phyloP scores from a whole-genome alignment of 2,113 vertebrate species.

The Epinephelus moara region DNA sequence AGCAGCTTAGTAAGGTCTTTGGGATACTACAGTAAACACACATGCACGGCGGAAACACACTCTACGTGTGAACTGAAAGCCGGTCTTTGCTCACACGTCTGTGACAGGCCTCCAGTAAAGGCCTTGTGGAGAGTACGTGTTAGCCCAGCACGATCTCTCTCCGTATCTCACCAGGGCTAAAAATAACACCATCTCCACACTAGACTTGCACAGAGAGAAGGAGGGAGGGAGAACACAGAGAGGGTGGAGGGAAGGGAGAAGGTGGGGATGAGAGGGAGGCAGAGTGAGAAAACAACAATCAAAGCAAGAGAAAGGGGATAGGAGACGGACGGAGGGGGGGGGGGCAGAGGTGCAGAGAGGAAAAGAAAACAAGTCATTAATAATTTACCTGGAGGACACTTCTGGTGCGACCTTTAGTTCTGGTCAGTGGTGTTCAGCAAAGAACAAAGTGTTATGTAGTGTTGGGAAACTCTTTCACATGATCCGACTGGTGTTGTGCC shows the following conservation, averaged over 20 bases:
- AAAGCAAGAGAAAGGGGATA: slow-evolving; percentile 31
- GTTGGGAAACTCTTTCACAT: slow-evolving; percentile 29
- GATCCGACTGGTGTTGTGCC: not conserved
- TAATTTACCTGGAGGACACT: slow-evolving; percentile 73
- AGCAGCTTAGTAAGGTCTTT: slow-evolving; percentile 18
- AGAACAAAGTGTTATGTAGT: slow-evolving; percentile 28
- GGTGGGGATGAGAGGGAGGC: slow-evolving; percentile 33
- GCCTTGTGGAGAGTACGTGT: slow-evolving; percentile 65
- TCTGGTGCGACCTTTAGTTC: slow-evolving; percentile 69
- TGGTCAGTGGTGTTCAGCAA: slow-evolving; percentile 52
- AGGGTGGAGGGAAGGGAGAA: slow-evolving; percentile 15
- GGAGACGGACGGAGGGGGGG: slow-evolving; percentile 9
- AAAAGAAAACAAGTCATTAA: slow-evolving; percentile 72
- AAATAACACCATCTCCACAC: slow-evolving; percentile 71
- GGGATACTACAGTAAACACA: slow-evolving; percentile 14
- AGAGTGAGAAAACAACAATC: slow-evolving; percentile 57
- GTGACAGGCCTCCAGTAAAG: slow-evolving; percentile 52
- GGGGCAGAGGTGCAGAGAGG: slow-evolving; percentile 31
- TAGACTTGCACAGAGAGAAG: slow-evolving; percentile 43
- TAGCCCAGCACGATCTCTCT: slow-evolving; percentile 54
- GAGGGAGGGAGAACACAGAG: slow-evolving; percentile 8
- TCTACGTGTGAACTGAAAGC: slow-evolving; percentile 24
- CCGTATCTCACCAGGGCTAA: slow-evolving; percentile 64
- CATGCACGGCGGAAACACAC: not conserved
- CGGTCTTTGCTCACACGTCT: slow-evolving; percentile 23